Evolutionary conservation across 1,140 invertebrate species (phyloP).

Genomic region (Cotesia chilonis): DNA sequence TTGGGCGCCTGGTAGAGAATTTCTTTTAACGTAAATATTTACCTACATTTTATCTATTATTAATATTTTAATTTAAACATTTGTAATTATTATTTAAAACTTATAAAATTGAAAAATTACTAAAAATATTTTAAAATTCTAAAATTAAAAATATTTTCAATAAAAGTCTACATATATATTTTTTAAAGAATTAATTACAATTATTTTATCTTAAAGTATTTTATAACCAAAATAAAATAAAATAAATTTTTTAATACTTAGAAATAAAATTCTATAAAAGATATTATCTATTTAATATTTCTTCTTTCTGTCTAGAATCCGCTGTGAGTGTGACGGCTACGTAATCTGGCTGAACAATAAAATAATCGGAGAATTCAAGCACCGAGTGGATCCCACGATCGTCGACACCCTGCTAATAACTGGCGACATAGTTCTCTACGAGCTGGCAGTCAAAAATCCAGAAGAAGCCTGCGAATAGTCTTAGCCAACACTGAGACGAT

Average conservation of each 20-base stretch:
- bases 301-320: slow-evolving; percentile 48
- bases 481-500: not conserved
- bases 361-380: slow-evolving; percentile 60
- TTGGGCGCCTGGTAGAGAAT: slow-evolving; percentile 62
- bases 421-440: slow-evolving; percentile 57
- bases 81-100: no score
- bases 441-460: slow-evolving; percentile 46
- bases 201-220: not conserved
- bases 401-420: slow-evolving; percentile 57
- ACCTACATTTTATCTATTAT: not conserved
- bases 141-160: no score
- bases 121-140: no score
- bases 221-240: not conserved
- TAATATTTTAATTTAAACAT: not conserved
- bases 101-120: no score
- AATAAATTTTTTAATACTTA: not conserved
- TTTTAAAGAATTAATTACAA: not conserved
- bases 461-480: slow-evolving; percentile 8
- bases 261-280: not conserved
- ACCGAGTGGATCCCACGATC: slow-evolving; percentile 51
- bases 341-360: slow-evolving; percentile 58
- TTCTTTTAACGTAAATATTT: slow-evolving; percentile 56
- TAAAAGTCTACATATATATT: no score
- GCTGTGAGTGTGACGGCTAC: slow-evolving; percentile 54
- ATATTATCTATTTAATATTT: slow-evolving; percentile 7